A percentile compares a stretch with the other conserved stretches of the same genome.
phyloP scores from a whole-genome alignment of 2,888 invertebrate genomes.

The Nomada lathburiana region DNA sequence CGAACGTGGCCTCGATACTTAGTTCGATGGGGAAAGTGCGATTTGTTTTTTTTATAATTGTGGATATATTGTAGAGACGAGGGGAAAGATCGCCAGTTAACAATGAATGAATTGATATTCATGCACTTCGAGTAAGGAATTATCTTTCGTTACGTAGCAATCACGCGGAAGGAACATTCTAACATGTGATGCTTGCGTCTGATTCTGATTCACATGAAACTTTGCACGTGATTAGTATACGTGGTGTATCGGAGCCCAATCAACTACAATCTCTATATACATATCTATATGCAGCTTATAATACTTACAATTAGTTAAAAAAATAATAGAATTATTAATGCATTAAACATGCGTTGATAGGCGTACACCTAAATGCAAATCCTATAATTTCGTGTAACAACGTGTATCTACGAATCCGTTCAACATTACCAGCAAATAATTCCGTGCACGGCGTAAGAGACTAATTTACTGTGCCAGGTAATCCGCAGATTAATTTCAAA shows the following conservation, averaged over 20 bases:
- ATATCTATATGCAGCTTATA: too few species aligned
- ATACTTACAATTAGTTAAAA: too few species aligned
- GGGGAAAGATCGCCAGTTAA: too few species aligned
- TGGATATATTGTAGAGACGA: not conserved
- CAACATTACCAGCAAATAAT: too few species aligned
- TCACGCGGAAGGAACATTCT: too few species aligned
- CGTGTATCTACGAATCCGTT: too few species aligned
- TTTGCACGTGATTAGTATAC: constrained; percentile 4
- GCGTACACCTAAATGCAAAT: too few species aligned
- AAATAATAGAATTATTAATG: too few species aligned
- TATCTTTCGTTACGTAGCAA: not conserved
- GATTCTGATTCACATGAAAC: not conserved
- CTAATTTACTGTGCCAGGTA: not conserved
- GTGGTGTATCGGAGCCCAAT: not conserved
- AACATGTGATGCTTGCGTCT: not conserved
- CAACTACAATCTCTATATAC: too few species aligned
- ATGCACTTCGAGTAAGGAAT: not conserved
- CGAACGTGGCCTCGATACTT: not conserved
- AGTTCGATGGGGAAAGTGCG: not conserved
- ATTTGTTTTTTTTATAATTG: not conserved
- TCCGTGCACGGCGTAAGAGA: not conserved
- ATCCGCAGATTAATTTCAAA: constrained; percentile 12
- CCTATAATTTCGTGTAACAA: too few species aligned
- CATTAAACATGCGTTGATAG: not conserved
- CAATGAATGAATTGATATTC: not conserved